phyloP scores from a whole-genome alignment of 2,113 vertebrate species.

The Odocoileus virginianus region DNA sequence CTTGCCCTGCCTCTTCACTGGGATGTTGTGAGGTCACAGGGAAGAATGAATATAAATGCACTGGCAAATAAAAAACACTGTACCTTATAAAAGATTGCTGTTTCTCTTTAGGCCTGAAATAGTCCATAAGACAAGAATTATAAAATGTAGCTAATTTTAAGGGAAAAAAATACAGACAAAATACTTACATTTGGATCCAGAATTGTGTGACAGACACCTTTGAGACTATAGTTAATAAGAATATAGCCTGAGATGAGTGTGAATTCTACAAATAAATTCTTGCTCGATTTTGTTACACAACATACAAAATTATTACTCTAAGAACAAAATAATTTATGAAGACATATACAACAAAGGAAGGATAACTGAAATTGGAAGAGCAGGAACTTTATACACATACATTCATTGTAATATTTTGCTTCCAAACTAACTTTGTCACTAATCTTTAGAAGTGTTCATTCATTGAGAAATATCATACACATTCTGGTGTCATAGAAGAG shows the following conservation, averaged over 20 bases:
- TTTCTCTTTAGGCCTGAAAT: background rate
- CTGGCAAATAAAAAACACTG: background rate
- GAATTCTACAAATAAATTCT: slow-evolving; percentile 7
- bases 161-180: background rate
- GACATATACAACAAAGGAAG: slow-evolving; percentile 1
- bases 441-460: slow-evolving; percentile 5
- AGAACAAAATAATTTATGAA: slow-evolving; percentile 42
- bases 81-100: background rate
- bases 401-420: background rate
- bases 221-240: background rate
- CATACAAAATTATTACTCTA: background rate
- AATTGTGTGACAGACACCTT: background rate
- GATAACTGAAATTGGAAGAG: background rate
- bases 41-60: background rate
- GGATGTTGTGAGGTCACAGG: background rate
- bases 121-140: background rate
- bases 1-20: background rate
- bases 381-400: background rate
- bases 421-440: slow-evolving; percentile 32
- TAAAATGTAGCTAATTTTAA: background rate
- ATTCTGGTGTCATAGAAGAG: background rate
- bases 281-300: background rate
- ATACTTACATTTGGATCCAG: background rate
- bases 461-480: background rate
- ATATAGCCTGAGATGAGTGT: background rate